Percentiles rank a stretch among this genome's conserved stretches.
phyloP scores from a whole-genome alignment of 2,888 invertebrate species.

The Frankliniella fusca region DNA sequence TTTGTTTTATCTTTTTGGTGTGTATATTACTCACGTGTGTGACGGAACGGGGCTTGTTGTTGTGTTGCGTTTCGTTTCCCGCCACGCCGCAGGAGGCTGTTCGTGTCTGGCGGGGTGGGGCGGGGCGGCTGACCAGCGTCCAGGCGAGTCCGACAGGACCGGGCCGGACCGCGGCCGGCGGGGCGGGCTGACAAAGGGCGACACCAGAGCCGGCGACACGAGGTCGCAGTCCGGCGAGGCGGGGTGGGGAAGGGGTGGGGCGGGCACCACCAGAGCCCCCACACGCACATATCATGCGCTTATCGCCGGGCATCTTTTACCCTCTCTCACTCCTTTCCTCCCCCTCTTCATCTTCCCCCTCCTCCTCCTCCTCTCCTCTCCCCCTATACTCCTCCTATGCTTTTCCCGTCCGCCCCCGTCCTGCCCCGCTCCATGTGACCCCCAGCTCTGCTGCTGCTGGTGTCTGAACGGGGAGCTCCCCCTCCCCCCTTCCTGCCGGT shows the following conservation, averaged over 20 bases:
- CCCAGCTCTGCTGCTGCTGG: background rate
- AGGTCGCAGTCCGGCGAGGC: background rate
- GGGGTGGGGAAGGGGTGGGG: no score
- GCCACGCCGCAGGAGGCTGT: no score
- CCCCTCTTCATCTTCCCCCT: background rate
- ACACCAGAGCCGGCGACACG: slow-evolving; percentile 8
- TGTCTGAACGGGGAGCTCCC: background rate
- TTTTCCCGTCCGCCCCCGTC: no score
- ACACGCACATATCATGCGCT: background rate
- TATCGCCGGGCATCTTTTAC: background rate
- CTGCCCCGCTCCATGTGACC: no score
- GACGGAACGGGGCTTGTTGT: no score
- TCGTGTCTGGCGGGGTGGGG: no score
- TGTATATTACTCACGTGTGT: no score
- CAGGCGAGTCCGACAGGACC: no score
- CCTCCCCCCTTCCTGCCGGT: background rate
- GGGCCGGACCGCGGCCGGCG: background rate
- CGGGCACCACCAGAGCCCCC: background rate
- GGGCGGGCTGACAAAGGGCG: background rate
- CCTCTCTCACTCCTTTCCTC: background rate
- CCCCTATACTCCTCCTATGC: no score
- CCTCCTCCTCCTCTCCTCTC: background rate
- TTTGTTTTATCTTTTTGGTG: no score
- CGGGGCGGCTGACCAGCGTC: no score
- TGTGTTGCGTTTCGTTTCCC: no score